A percentile compares a stretch with the other conserved stretches of the same genome.
Conservation (phyloP, 1,140 invertebrate species). For the Hesperophylax magnus region DNA sequence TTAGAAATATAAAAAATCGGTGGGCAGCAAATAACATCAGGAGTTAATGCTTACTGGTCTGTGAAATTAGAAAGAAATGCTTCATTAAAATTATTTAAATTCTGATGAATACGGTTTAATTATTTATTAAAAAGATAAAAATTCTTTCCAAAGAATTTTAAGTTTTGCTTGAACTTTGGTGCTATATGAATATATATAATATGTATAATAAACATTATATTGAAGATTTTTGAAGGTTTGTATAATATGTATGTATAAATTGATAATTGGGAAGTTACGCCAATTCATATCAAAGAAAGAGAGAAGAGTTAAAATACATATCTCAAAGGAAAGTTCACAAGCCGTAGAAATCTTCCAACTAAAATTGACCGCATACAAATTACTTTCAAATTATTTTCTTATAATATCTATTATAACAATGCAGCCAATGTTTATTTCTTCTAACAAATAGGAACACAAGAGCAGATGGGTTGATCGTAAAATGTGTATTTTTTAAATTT, state of each 20-base stretch:
- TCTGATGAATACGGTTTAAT: no score
- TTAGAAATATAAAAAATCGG: no score
- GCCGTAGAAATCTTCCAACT: no score
- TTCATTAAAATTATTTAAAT: no score
- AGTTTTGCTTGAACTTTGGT: constrained; percentile 31
- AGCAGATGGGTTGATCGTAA: no score
- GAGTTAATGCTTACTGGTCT: no score
- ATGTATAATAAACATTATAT: not conserved
- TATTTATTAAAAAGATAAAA: not conserved
- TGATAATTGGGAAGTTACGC: not conserved
- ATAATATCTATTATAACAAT: not conserved
- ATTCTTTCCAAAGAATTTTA: constrained; percentile 17
- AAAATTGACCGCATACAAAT: not conserved
- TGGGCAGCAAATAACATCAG: no score
- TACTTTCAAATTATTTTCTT: not conserved
- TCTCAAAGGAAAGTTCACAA: not conserved
- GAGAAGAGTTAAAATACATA: not conserved
- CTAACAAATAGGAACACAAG: no score
- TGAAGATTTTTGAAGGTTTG: not conserved
- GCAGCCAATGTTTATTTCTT: not conserved
- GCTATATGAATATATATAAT: constrained; percentile 5
- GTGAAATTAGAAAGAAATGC: no score
- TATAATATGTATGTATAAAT: not conserved
- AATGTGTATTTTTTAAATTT: no score
- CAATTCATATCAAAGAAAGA: constrained; percentile 3